A percentile compares a stretch with the other conserved stretches of the same genome.
These are phyloP conservation scores for Pollenia angustigena DNA, from an alignment of 2,888 invertebrate species.

Conservation along the genomic window DNA sequence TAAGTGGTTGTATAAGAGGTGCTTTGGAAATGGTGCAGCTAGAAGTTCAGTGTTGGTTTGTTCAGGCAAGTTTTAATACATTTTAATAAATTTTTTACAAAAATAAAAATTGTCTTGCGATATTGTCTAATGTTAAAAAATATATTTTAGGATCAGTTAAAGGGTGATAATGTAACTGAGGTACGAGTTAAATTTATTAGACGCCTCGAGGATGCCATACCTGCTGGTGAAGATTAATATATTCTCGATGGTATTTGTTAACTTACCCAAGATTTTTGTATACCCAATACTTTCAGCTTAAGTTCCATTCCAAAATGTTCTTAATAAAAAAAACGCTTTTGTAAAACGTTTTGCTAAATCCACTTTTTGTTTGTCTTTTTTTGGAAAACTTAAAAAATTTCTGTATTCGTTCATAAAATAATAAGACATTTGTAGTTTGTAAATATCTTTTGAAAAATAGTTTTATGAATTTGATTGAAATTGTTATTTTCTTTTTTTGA, in stretches of 20 bases:
- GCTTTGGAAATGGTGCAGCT: constrained; percentile 99
- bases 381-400: constrained; percentile 5
- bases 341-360: not conserved
- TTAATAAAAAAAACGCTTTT: constrained; percentile 7
- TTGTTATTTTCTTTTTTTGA: no score
- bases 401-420: not conserved
- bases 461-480: no score
- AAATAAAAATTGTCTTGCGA: no score
- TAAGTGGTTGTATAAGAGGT: constrained; percentile 96
- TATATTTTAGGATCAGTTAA: constrained; percentile 91
- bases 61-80: constrained; percentile 85
- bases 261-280: constrained; percentile 11
- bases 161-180: constrained; percentile 97
- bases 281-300: constrained; percentile 41
- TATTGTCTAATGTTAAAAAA: not conserved
- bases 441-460: not conserved
- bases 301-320: constrained; percentile 64
- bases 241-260: constrained; percentile 1
- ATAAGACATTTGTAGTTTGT: constrained; percentile 15
- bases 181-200: constrained; percentile 97
- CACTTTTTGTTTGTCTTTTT: not conserved
- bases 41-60: constrained; percentile 97
- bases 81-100: no score
- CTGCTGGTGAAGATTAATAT: constrained; percentile 97
- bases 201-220: constrained; percentile 98